Evolutionary conservation across 2,888 invertebrate genomes (phyloP).

Genomic region (Masnerella sp.): DNA sequence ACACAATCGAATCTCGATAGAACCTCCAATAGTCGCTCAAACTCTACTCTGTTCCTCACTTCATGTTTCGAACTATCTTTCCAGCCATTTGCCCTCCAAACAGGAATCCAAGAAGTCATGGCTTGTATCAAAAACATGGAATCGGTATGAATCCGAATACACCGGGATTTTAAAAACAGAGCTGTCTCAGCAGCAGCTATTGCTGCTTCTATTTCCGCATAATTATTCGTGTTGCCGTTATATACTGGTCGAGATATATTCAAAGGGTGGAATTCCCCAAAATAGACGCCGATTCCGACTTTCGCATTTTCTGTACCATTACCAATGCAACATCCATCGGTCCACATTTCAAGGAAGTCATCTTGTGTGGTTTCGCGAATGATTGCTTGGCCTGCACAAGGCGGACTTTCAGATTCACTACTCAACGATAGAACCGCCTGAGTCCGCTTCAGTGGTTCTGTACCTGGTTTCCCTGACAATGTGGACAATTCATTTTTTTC

Average conservation of each 20-base stretch:
- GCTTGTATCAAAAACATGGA: conserved; percentile 16
- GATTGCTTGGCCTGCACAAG: not conserved
- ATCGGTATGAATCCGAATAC: conserved; percentile 3
- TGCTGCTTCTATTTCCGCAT: conserved; percentile 17
- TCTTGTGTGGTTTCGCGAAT: too few species aligned
- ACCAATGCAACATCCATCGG: conserved; percentile 13
- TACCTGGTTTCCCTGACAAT: not conserved
- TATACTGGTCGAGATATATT: conserved; percentile 13
- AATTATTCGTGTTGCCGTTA: not conserved
- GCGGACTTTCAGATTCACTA: too few species aligned
- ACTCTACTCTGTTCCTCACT: not conserved
- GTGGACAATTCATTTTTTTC: not conserved
- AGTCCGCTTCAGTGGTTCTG: not conserved
- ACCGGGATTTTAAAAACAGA: not conserved
- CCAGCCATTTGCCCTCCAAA: not conserved
- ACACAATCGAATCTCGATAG: not conserved
- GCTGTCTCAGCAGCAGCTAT: conserved; percentile 5
- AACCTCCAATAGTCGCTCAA: not conserved
- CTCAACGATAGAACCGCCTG: not conserved
- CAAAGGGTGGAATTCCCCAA: not conserved
- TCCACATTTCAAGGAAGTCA: conserved; percentile 1
- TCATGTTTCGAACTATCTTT: not conserved
- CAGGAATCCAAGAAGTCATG: not conserved
- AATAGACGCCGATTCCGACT: not conserved
- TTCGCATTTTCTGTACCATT: not conserved